A percentile compares a stretch with the other conserved stretches of the same genome.
phyloP scores from a whole-genome alignment of 2,888 invertebrate genomes.

The Lasioglossum zephyrum region DNA sequence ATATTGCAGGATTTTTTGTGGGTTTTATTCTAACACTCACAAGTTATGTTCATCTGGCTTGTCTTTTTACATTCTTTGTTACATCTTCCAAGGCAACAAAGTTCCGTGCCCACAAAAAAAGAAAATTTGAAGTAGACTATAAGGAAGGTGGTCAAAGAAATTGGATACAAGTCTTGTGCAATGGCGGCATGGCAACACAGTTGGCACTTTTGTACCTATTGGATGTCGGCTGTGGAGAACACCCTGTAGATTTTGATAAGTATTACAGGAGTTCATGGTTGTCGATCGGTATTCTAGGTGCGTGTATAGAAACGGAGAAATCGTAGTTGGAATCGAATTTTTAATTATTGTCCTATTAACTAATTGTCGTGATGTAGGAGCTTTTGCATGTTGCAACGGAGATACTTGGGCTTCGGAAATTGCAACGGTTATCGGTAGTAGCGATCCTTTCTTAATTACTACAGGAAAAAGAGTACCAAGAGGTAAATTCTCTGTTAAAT shows the following conservation, averaged over 20 bases:
- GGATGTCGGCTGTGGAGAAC: conserved; percentile 92
- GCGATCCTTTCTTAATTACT: conserved; percentile 91
- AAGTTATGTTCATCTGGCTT: conserved; percentile 90
- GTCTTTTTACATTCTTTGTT: conserved; percentile 91
- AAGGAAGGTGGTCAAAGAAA: conserved; percentile 95
- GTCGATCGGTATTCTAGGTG: conserved; percentile 87
- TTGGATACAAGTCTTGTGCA: conserved; percentile 96
- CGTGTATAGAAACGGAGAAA: background rate
- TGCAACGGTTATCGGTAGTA: conserved; percentile 89
- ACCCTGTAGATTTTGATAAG: conserved; percentile 90
- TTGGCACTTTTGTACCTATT: conserved; percentile 91
- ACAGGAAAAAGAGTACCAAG: conserved; percentile 90
- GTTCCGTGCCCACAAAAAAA: conserved; percentile 88
- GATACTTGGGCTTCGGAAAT: conserved; percentile 97
- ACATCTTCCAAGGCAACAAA: conserved; percentile 93
- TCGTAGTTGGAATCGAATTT: background rate
- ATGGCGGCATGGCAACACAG: conserved; percentile 94
- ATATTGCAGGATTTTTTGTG: conserved; percentile 87
- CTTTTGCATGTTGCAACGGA: conserved; percentile 92
- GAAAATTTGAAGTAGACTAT: conserved; percentile 90
- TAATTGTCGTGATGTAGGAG: conserved; percentile 84
- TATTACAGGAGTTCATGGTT: conserved; percentile 93
- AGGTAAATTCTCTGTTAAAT: conserved; percentile 83
- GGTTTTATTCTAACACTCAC: conserved; percentile 92
- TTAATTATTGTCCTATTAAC: too few species aligned